Evolutionary conservation across 1,140 invertebrate species (phyloP).

Genomic region (Gryllus bimaculatus): DNA sequence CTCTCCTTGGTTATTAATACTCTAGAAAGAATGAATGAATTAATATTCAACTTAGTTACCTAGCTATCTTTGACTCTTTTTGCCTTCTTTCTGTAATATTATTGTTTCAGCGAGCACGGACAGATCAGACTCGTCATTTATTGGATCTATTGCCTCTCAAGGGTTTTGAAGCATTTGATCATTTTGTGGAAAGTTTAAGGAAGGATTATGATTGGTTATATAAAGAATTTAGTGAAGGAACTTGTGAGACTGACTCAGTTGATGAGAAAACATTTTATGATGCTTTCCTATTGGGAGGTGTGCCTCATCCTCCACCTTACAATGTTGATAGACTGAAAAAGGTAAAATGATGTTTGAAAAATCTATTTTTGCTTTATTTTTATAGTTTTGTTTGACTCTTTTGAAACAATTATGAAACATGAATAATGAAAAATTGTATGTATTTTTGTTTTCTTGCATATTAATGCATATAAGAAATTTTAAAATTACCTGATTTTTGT

Average conservation of each 20-base stretch:
- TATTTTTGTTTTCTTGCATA: too few species aligned
- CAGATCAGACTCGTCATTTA: constrained; percentile 32
- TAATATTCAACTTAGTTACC: constrained; percentile 6
- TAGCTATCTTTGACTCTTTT: constrained; percentile 22
- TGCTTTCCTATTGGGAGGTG: constrained; percentile 38
- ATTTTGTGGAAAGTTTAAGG: constrained; percentile 37
- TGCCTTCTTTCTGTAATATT: constrained; percentile 29
- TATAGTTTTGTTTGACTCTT: neutral
- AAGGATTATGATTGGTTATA: constrained; percentile 42
- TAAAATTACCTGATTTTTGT: too few species aligned
- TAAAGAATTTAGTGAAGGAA: constrained; percentile 32
- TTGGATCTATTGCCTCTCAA: constrained; percentile 33
- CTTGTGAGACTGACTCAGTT: constrained; percentile 25
- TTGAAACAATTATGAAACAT: too few species aligned
- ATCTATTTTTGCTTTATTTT: constrained; percentile 17
- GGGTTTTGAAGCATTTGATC: constrained; percentile 29
- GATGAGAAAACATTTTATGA: constrained; percentile 37
- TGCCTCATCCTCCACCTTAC: constrained; percentile 40
- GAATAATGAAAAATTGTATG: too few species aligned
- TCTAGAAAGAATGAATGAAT: constrained; percentile 11
- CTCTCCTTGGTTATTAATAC: constrained; percentile 9
- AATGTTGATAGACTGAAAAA: constrained; percentile 36
- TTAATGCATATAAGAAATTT: too few species aligned
- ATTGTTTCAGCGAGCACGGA: constrained; percentile 30
- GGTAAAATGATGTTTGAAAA: constrained; percentile 29